Conservation (phyloP, 2,888 invertebrate genomes). For the Clepsis dumicolana region DNA sequence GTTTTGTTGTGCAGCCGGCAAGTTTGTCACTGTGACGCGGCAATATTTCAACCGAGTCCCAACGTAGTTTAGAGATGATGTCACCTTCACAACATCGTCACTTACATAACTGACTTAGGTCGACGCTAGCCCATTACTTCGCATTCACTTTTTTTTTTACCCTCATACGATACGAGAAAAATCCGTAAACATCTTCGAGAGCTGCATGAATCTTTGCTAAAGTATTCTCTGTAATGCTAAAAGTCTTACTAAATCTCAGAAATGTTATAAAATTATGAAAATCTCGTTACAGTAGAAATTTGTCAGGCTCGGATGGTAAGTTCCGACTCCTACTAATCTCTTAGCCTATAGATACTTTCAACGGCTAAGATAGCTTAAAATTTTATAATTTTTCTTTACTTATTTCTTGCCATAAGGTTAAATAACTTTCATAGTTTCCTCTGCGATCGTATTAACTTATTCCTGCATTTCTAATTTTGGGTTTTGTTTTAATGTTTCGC, state of each 20-base stretch:
- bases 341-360: too few relatives aligned
- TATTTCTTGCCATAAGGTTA: too few relatives aligned
- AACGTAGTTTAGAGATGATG: conserved; percentile 36
- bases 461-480: neutral
- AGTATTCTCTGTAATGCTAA: too few relatives aligned
- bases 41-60: conserved; percentile 35
- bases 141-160: neutral
- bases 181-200: too few relatives aligned
- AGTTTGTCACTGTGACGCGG: conserved; percentile 41
- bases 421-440: neutral
- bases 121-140: conserved; percentile 1
- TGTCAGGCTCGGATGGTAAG: too few relatives aligned
- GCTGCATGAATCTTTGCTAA: too few relatives aligned
- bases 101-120: conserved; percentile 19
- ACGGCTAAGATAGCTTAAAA: too few relatives aligned
- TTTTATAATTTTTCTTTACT: too few relatives aligned
- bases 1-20: conserved; percentile 26
- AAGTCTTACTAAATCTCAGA: too few relatives aligned
- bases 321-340: too few relatives aligned
- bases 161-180: neutral
- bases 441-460: neutral
- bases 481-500: neutral
- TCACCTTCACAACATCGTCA: conserved; percentile 28
- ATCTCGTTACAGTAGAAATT: too few relatives aligned
- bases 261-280: too few relatives aligned